Evolutionary conservation across 1,140 invertebrate species (phyloP), one percentile per base, ranked within the genome.

Genomic region (Drosophila tani): DNA sequence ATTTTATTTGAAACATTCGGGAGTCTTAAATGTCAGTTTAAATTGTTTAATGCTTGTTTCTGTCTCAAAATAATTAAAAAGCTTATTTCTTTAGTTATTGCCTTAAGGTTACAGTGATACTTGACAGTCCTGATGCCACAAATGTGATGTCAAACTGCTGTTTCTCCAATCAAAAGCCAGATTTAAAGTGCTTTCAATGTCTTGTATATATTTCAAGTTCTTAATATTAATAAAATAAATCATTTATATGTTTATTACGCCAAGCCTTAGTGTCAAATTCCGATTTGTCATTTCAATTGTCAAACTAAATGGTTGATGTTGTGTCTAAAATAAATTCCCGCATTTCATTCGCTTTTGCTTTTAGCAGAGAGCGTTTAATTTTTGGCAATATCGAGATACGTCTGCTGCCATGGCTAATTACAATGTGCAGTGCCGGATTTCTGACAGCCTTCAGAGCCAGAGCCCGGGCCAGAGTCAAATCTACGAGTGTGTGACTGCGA

Each of bases 391-490:
- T 59, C 47, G 29, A 60, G 68, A 51, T 73, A 38, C n/a, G 40
- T 49, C 38, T 50, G 47, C 75, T 79, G 79, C 43, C 82, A 73
- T 79, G 70, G 82, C 75, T 86, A 87, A 86, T 86, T 86, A 86
- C 82, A 81, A 82, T 85, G 75, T 82, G 78, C 51, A 51, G 65
- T 55, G 49, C 17, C 40, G 68, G 71, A 80, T 81, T 86, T 86
- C 59, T 73, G 83, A 83, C 84, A 82, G 80, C 67, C 71, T 73
- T 35, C 56, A 59, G 19, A 51, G 79, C 21, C 63, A 64, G 53
- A 32, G 27, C 27, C 27, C 0, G 27, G 50, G 51, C 2, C 12
- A 19, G 50, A 38, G 53, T 19, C 38, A 51, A 45, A 75, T 38
- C 24, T 21, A 51, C 73, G 51, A 24, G 68, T 73, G 29, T 75